Conservation (phyloP, 1,140 invertebrate genomes). For the Hypsibius dujardini region DNA sequence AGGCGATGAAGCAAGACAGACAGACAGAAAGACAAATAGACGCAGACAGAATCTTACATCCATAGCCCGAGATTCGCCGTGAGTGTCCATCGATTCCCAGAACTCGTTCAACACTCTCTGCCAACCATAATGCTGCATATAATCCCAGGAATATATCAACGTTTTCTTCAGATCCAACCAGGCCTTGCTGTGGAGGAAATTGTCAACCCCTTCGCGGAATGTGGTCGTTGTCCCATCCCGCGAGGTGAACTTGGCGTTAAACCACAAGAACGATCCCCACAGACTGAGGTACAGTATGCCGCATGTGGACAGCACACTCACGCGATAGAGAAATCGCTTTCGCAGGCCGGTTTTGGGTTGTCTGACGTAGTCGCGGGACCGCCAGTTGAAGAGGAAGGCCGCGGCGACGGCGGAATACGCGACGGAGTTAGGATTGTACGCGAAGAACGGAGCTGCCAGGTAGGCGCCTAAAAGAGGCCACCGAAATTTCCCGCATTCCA, state of each 20-base stretch:
- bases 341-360: background rate
- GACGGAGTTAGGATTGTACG: slow-evolving; percentile 47
- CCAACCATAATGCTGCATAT: slow-evolving; percentile 59
- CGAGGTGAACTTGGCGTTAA: slow-evolving; percentile 67
- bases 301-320: slow-evolving; percentile 39
- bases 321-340: slow-evolving; percentile 23
- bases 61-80: slow-evolving; percentile 76
- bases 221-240: slow-evolving; percentile 60
- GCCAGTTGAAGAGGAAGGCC: slow-evolving; percentile 22
- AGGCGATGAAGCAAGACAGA: too few relatives aligned
- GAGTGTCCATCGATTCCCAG: slow-evolving; percentile 59
- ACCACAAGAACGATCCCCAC: slow-evolving; percentile 62
- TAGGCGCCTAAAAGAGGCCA: slow-evolving; percentile 52
- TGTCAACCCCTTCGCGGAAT: slow-evolving; percentile 61
- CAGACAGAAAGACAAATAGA: too few relatives aligned
- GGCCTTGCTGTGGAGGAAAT: slow-evolving; percentile 71
- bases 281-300: slow-evolving; percentile 49
- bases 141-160: slow-evolving; percentile 52
- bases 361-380: slow-evolving; percentile 18
- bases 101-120: slow-evolving; percentile 60
- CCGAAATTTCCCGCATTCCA: too few relatives aligned
- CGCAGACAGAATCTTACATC: too few relatives aligned
- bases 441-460: slow-evolving; percentile 41
- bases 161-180: slow-evolving; percentile 54
- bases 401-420: slow-evolving; percentile 34